A percentile compares a stretch with the other conserved stretches of the same genome.
These are phyloP conservation scores for Aurelia aurita DNA, from an alignment of 30 jellyfish, hydroid and myxozoan genomes.

Conservation along the genomic window DNA sequence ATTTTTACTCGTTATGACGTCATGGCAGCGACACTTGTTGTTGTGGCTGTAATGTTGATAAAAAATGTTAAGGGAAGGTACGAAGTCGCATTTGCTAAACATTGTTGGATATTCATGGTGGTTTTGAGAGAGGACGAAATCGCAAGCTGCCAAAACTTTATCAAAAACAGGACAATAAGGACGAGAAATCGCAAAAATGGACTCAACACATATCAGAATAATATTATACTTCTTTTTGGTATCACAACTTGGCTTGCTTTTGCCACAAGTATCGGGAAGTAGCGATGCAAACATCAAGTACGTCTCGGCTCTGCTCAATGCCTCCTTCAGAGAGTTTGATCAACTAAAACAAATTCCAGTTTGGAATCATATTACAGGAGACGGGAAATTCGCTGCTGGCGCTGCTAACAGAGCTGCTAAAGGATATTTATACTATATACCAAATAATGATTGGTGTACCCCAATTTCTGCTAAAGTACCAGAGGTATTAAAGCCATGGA, in stretches of 20 bases:
- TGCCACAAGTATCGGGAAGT: neutral
- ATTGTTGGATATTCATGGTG: constrained; percentile 37
- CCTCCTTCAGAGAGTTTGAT: constrained; percentile 56
- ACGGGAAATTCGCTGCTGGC: constrained; percentile 68
- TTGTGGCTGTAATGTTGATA: no score
- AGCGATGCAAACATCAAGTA: neutral
- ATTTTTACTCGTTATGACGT: no score
- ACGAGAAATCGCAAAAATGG: neutral
- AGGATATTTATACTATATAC: constrained; percentile 46
- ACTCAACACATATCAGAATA: neutral
- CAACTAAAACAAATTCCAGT: constrained; percentile 1
- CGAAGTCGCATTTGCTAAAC: constrained; percentile 4
- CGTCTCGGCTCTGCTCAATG: constrained; percentile 57
- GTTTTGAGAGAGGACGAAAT: neutral
- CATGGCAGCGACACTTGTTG: no score
- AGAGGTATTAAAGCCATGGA: constrained; percentile 68
- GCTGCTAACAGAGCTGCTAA: constrained; percentile 41
- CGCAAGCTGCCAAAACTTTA: neutral
- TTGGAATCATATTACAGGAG: constrained; percentile 43
- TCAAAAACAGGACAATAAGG: neutral
- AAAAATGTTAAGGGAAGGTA: constrained; percentile 19
- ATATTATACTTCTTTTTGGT: neutral
- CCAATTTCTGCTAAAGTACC: constrained; percentile 19
- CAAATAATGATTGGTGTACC: constrained; percentile 61
- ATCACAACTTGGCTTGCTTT: constrained; percentile 1